Conservation (phyloP, 2,113 vertebrate species). For the Microtus richardsoni region DNA sequence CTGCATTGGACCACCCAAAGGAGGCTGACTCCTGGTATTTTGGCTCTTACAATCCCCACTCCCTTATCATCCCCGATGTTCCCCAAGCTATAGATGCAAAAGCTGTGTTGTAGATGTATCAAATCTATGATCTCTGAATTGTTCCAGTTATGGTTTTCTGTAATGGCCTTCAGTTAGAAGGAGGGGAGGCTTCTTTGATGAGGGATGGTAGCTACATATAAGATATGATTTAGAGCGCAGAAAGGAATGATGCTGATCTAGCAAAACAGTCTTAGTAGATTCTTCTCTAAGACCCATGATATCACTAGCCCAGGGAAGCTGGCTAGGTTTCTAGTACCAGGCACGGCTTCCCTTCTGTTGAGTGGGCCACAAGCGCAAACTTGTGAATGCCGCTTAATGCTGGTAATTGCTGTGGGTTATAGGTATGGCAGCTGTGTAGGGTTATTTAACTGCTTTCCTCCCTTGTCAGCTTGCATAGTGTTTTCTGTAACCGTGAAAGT, state of each 20-base stretch:
- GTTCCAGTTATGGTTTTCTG: not conserved
- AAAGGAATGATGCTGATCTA: not conserved
- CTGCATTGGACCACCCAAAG: not conserved
- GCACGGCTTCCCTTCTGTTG: not conserved
- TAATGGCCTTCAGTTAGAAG: not conserved
- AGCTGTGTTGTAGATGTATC: not conserved
- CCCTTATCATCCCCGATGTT: not conserved
- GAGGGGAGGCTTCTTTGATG: not conserved
- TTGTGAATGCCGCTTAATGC: not conserved
- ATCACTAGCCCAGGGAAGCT: not conserved
- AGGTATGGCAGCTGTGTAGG: not conserved
- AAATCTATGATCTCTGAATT: not conserved
- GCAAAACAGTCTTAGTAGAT: not conserved
- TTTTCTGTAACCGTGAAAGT: not conserved
- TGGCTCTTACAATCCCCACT: not conserved
- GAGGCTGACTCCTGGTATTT: not conserved
- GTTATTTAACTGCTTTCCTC: not conserved
- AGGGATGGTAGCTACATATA: not conserved
- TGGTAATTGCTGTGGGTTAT: not conserved
- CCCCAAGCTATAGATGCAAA: not conserved
- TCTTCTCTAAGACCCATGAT: not conserved
- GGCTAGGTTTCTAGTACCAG: not conserved
- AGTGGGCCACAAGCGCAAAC: not conserved
- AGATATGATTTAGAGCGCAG: not conserved
- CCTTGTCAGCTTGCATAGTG: not conserved